These are phyloP conservation scores for Ligdia adustata DNA, from an alignment of 2,888 invertebrate genomes.

Conservation along the genomic window DNA sequence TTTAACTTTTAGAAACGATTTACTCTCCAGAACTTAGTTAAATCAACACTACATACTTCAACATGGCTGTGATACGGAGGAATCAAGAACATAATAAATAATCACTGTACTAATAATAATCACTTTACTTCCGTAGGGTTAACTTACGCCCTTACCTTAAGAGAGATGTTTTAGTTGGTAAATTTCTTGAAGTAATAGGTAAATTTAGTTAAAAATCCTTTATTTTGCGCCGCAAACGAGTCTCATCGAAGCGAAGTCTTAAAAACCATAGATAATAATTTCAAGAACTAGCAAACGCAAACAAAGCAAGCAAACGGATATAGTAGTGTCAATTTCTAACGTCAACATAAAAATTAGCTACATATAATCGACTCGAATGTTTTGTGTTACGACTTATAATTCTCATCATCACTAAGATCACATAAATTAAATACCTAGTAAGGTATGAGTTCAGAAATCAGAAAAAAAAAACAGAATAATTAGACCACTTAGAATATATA, in stretches of 20 bases:
- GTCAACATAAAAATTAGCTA: too few relatives aligned
- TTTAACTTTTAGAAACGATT: slow-evolving; percentile 74
- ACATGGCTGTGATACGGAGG: slow-evolving; percentile 83
- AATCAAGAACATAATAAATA: slow-evolving; percentile 82
- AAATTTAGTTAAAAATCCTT: slow-evolving; percentile 64
- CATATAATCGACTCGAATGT: too few relatives aligned
- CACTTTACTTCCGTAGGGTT: slow-evolving; percentile 77
- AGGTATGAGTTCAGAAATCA: too few relatives aligned
- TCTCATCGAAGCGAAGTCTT: slow-evolving; percentile 67
- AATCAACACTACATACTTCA: slow-evolving; percentile 80
- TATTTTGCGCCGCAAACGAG: slow-evolving; percentile 72
- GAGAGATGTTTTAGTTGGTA: slow-evolving; percentile 76
- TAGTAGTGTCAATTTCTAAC: too few relatives aligned
- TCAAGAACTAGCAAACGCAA: background rate
- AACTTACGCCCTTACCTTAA: slow-evolving; percentile 83
- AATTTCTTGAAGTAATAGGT: slow-evolving; percentile 74
- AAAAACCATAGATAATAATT: slow-evolving; percentile 43
- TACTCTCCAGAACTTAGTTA: slow-evolving; percentile 79
- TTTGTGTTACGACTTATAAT: too few relatives aligned
- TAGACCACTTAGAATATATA: too few relatives aligned
- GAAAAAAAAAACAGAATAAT: background rate
- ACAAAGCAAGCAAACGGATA: background rate
- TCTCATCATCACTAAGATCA: too few relatives aligned
- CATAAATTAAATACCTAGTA: too few relatives aligned
- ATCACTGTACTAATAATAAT: slow-evolving; percentile 81